Percentiles rank a stretch among this genome's conserved stretches.
Evolutionary conservation across 2,888 invertebrate genomes (phyloP).

Genomic region (Microctonus aethiopoides): DNA sequence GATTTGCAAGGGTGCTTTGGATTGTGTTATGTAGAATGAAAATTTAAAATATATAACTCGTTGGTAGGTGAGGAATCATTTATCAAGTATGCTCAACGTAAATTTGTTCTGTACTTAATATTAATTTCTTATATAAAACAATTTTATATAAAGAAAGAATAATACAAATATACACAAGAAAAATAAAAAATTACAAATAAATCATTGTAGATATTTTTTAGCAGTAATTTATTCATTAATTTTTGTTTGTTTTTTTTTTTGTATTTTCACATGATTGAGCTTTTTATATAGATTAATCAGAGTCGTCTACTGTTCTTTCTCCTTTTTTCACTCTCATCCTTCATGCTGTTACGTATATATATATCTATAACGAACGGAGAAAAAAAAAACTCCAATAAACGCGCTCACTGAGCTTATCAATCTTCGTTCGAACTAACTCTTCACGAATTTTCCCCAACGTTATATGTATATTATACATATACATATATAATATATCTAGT

Average conservation of each 20-base stretch:
- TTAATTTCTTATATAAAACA: too few relatives aligned
- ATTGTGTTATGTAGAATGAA: conserved; percentile 28
- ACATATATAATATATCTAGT: not conserved
- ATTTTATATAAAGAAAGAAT: too few relatives aligned
- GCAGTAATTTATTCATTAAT: not conserved
- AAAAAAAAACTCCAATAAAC: conserved; percentile 1
- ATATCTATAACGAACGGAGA: not conserved
- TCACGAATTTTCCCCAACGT: conserved; percentile 17
- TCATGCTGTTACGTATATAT: not conserved
- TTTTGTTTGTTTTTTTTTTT: not conserved
- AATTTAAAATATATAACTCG: conserved; percentile 33
- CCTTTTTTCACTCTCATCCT: not conserved
- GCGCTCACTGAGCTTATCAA: conserved; percentile 26
- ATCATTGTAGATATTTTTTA: not conserved
- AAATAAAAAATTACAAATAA: not conserved
- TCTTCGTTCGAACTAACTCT: conserved; percentile 24
- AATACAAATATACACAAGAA: not conserved
- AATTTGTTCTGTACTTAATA: too few relatives aligned
- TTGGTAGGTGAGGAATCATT: conserved; percentile 18
- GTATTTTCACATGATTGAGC: not conserved
- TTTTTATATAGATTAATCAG: not conserved
- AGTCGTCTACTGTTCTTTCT: not conserved
- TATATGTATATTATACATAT: too few relatives aligned
- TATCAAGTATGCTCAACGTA: conserved; percentile 28
- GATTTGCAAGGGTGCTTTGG: conserved; percentile 39